Evolutionary conservation across 2,113 vertebrate species (phyloP).

Genomic region (Anser brachyrhynchus): DNA sequence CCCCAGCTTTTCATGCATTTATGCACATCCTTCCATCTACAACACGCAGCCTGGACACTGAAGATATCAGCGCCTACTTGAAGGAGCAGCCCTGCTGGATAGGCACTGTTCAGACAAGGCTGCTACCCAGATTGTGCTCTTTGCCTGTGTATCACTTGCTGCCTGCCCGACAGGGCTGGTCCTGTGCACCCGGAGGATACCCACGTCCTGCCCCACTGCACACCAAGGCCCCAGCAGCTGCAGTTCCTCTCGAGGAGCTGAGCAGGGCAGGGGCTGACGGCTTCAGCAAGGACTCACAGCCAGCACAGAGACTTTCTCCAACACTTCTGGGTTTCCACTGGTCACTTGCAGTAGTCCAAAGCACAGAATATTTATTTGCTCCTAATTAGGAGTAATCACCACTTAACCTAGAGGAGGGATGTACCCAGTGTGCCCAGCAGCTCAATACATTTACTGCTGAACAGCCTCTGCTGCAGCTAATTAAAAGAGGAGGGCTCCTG

Average conservation of each 20-base stretch:
- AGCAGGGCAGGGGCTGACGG: background rate
- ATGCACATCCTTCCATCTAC: too few relatives aligned
- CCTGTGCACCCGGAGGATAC: too few relatives aligned
- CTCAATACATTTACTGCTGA: background rate
- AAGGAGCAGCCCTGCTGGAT: background rate
- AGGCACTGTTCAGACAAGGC: background rate
- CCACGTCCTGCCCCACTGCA: too few relatives aligned
- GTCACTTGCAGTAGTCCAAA: background rate
- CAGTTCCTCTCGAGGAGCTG: background rate
- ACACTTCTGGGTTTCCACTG: background rate
- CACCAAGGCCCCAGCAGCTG: background rate
- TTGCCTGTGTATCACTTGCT: too few relatives aligned
- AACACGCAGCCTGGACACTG: background rate
- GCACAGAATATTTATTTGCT: conserved; percentile 46
- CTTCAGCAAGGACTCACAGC: background rate
- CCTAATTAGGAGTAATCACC: conserved; percentile 67
- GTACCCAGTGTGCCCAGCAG: conserved; percentile 4
- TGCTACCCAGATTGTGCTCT: too few relatives aligned
- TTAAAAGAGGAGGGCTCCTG: background rate
- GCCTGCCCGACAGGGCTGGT: too few relatives aligned
- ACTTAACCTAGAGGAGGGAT: conserved; percentile 51
- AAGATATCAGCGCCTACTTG: background rate
- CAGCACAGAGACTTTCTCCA: background rate
- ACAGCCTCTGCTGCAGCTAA: background rate
- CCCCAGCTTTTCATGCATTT: background rate